Conservation (phyloP, 2,888 invertebrate species). For the Biston betularia region DNA sequence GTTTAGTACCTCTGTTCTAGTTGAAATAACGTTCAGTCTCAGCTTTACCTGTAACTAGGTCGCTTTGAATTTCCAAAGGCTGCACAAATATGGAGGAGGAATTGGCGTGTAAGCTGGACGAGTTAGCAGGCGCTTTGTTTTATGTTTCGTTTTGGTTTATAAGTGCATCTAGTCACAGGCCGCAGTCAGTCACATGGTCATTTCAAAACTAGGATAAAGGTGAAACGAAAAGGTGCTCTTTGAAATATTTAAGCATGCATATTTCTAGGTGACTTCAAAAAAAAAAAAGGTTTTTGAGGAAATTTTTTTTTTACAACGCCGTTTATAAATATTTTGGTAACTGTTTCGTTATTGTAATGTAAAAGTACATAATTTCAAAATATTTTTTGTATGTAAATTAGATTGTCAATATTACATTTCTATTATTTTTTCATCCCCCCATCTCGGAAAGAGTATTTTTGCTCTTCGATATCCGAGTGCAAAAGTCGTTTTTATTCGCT, state of each 20-base stretch:
- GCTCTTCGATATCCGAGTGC: too few species aligned
- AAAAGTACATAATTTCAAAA: too few species aligned
- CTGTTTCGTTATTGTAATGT: too few species aligned
- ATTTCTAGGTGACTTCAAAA: too few species aligned
- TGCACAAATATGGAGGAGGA: slow-evolving; percentile 17
- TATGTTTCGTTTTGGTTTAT: slow-evolving; percentile 1
- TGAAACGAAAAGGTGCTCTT: background rate
- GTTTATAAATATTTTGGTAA: too few species aligned
- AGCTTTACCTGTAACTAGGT: slow-evolving; percentile 24
- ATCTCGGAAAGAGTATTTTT: too few species aligned
- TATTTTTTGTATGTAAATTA: too few species aligned
- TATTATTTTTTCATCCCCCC: too few species aligned
- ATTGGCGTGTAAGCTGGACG: slow-evolving; percentile 8
- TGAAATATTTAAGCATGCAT: background rate
- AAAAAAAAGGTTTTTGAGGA: too few species aligned
- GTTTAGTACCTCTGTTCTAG: slow-evolving; percentile 43
- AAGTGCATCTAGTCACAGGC: background rate
- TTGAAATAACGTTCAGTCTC: slow-evolving; percentile 28
- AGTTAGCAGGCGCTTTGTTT: slow-evolving; percentile 3
- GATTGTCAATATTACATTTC: too few species aligned
- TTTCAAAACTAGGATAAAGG: background rate
- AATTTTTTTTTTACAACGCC: too few species aligned
- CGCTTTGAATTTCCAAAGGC: slow-evolving; percentile 30
- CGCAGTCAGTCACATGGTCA: background rate
- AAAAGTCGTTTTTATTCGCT: too few species aligned